phyloP scores from a whole-genome alignment of 2,113 vertebrate genomes.

The Otolemur garnettii region DNA sequence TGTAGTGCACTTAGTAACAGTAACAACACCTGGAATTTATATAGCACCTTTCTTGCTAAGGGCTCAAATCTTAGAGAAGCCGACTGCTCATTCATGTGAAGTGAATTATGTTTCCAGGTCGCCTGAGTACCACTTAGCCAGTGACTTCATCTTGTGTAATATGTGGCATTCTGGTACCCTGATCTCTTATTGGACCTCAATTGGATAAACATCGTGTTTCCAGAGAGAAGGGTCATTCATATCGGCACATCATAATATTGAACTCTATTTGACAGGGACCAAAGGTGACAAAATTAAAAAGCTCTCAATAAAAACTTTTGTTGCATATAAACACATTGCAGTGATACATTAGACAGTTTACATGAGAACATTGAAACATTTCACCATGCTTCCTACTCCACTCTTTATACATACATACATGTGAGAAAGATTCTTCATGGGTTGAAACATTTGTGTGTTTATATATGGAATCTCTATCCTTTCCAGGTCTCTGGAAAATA shows the following conservation, averaged over 20 bases:
- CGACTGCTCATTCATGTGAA: conserved; percentile 79
- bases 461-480: conserved; percentile 90
- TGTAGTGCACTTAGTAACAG: conserved; percentile 82
- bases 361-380: conserved; percentile 56
- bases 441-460: conserved; percentile 89
- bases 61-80: conserved; percentile 79
- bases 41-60: conserved; percentile 78
- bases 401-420: conserved; percentile 85
- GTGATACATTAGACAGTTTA: conserved; percentile 70
- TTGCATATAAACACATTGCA: conserved; percentile 79
- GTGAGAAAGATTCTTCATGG: conserved; percentile 90
- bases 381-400: conserved; percentile 1
- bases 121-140: conserved; percentile 77
- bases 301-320: conserved; percentile 81
- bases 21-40: conserved; percentile 81
- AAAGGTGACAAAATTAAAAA: conserved; percentile 84
- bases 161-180: conserved; percentile 81
- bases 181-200: conserved; percentile 81
- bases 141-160: conserved; percentile 81
- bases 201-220: conserved; percentile 82
- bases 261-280: conserved; percentile 83
- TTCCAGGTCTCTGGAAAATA: conserved; percentile 88
- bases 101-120: conserved; percentile 81
- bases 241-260: conserved; percentile 78
- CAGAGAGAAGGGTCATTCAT: conserved; percentile 81